A percentile compares a stretch with the other conserved stretches of the same genome.
Evolutionary conservation across 1,140 invertebrate genomes (phyloP).

Genomic region (Apocrypta bakeri): DNA sequence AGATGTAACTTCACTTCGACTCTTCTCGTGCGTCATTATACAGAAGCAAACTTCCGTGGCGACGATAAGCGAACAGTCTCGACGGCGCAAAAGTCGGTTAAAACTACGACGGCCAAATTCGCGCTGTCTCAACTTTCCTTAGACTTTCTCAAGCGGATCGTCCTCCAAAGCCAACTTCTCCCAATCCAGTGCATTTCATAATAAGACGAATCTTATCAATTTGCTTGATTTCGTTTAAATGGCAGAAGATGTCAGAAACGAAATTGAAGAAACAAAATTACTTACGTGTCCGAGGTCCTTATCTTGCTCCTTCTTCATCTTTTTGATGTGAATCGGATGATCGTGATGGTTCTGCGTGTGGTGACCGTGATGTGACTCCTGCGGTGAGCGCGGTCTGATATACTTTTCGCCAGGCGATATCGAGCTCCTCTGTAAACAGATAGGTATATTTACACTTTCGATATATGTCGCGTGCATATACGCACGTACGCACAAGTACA

Average conservation of each 20-base stretch:
- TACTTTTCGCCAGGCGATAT: constrained; percentile 74
- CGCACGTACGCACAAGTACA: background rate
- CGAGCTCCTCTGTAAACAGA: constrained; percentile 80
- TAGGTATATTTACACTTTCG: constrained; percentile 38
- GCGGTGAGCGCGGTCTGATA: constrained; percentile 81
- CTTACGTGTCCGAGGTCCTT: constrained; percentile 72
- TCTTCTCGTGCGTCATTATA: constrained; percentile 14
- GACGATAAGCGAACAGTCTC: background rate
- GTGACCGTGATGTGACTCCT: constrained; percentile 70
- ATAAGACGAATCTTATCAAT: no score
- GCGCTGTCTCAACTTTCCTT: no score
- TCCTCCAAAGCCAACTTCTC: no score
- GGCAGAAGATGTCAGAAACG: no score
- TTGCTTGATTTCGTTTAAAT: no score
- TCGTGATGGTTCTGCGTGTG: constrained; percentile 74
- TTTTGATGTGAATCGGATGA: constrained; percentile 69
- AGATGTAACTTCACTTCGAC: constrained; percentile 10
- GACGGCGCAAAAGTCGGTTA: background rate
- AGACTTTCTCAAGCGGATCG: no score
- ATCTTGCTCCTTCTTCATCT: constrained; percentile 73
- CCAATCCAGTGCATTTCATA: no score
- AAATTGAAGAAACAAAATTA: no score
- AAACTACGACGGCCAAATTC: background rate
- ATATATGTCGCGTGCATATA: constrained; percentile 29
- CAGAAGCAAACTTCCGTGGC: background rate